Evolutionary conservation across 1,140 invertebrate genomes (phyloP).

Genomic region (Centruroides sculpturatus): DNA sequence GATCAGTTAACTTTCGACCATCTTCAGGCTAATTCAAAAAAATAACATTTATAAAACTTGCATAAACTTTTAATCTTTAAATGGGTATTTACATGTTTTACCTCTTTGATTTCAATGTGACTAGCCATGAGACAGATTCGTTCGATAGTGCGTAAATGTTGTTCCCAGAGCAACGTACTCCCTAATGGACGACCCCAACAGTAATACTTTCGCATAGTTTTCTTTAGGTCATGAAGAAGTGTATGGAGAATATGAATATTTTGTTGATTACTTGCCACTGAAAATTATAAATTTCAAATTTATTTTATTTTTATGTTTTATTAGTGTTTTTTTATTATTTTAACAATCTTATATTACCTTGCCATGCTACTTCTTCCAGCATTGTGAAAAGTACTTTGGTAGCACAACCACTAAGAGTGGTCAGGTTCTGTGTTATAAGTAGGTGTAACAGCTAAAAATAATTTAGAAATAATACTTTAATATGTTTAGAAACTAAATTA

Average conservation of each 20-base stretch:
- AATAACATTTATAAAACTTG: no score
- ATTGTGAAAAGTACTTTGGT: conserved; percentile 85
- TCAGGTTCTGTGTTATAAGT: conserved; percentile 67
- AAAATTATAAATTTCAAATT: neutral
- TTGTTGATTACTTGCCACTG: conserved; percentile 71
- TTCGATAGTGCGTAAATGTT: conserved; percentile 66
- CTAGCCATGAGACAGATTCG: conserved; percentile 66
- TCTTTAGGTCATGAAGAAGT: conserved; percentile 53
- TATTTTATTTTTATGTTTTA: neutral
- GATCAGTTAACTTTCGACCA: conserved; percentile 46
- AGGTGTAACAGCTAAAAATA: conserved; percentile 52
- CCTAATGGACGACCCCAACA: conserved; percentile 80
- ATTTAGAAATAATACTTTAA: no score
- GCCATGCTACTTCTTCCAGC: conserved; percentile 80
- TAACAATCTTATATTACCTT: conserved; percentile 43
- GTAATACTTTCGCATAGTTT: conserved; percentile 45
- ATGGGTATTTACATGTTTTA: conserved; percentile 4
- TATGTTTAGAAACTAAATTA: no score
- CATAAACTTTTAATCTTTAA: no score
- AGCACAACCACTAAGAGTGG: conserved; percentile 74
- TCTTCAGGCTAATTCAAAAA: no score
- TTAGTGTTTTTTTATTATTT: neutral
- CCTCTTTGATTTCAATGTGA: conserved; percentile 40
- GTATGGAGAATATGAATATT: conserved; percentile 66
- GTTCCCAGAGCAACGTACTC: conserved; percentile 72